These are phyloP conservation scores for Elaphurus davidianus DNA, from an alignment of 2,113 vertebrate genomes.

Conservation along the genomic window DNA sequence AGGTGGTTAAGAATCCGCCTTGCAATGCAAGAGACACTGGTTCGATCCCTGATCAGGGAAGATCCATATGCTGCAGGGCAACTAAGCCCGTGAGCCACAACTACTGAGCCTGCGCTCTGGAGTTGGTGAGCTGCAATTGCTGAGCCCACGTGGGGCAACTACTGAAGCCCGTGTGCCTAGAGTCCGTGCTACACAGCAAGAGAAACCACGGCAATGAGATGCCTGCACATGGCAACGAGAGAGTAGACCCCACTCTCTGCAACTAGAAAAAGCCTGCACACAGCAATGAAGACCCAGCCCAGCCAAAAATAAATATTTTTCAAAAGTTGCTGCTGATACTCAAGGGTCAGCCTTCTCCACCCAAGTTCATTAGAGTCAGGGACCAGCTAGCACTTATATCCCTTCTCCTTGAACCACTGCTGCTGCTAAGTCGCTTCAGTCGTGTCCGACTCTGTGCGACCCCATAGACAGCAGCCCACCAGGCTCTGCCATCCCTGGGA, in stretches of 20 bases:
- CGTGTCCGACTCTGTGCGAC: too few relatives aligned
- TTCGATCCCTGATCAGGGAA: not conserved
- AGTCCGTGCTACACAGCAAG: not conserved
- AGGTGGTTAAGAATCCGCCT: not conserved
- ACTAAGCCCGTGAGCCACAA: not conserved
- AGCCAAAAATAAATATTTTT: not conserved
- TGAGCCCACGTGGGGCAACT: not conserved
- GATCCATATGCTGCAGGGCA: not conserved
- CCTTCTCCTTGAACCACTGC: not conserved
- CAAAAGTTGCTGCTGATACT: not conserved
- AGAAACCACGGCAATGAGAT: not conserved
- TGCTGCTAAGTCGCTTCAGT: too few relatives aligned
- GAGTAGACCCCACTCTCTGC: not conserved
- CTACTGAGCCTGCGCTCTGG: not conserved
- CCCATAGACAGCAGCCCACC: too few relatives aligned
- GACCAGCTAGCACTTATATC: not conserved
- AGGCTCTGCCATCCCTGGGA: too few relatives aligned
- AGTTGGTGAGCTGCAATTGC: not conserved
- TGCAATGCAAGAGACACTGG: not conserved
- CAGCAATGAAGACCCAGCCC: not conserved
- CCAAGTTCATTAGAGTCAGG: not conserved
- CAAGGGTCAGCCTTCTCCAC: not conserved
- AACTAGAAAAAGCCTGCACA: too few relatives aligned
- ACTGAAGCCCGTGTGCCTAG: not conserved
- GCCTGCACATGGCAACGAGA: not conserved